phyloP scores from a whole-genome alignment of 2,888 invertebrate genomes.

The Philaethria dido region DNA sequence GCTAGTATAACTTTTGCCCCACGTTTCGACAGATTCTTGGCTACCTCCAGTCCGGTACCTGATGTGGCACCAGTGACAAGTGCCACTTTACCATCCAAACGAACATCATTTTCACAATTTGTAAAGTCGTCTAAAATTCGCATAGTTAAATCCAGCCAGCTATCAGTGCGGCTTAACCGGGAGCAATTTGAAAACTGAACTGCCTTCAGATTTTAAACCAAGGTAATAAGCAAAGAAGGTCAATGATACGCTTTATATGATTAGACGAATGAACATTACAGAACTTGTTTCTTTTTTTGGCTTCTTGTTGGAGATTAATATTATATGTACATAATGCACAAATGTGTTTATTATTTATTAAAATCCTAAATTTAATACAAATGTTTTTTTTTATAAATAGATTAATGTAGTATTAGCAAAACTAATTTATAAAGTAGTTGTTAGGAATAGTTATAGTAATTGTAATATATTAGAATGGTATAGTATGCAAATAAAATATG shows the following conservation, averaged over 20 bases:
- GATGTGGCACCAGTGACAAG: slow-evolving; percentile 69
- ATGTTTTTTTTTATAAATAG: no score
- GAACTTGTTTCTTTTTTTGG: background rate
- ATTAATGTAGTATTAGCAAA: no score
- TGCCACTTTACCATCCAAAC: slow-evolving; percentile 66
- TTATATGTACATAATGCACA: no score
- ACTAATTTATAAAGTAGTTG: no score
- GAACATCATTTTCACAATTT: slow-evolving; percentile 56
- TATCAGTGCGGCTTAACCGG: background rate
- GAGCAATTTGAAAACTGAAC: slow-evolving; percentile 16
- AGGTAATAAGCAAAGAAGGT: background rate
- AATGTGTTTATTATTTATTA: no score
- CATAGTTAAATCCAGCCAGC: slow-evolving; percentile 11
- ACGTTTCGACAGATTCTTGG: slow-evolving; percentile 71
- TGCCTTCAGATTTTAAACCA: background rate
- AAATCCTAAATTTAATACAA: no score
- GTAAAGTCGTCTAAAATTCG: slow-evolving; percentile 52
- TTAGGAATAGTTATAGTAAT: no score
- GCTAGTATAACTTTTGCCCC: slow-evolving; percentile 84
- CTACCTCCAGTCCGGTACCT: slow-evolving; percentile 66
- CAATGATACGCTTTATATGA: background rate
- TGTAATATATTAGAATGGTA: no score
- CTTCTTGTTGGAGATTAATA: background rate
- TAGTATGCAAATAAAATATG: no score
- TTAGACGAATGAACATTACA: background rate